A percentile compares a stretch with the other conserved stretches of the same genome.
These are phyloP conservation scores for Xestoiulus laeticollis DNA, from an alignment of 2,888 invertebrate species.

Conservation along the genomic window DNA sequence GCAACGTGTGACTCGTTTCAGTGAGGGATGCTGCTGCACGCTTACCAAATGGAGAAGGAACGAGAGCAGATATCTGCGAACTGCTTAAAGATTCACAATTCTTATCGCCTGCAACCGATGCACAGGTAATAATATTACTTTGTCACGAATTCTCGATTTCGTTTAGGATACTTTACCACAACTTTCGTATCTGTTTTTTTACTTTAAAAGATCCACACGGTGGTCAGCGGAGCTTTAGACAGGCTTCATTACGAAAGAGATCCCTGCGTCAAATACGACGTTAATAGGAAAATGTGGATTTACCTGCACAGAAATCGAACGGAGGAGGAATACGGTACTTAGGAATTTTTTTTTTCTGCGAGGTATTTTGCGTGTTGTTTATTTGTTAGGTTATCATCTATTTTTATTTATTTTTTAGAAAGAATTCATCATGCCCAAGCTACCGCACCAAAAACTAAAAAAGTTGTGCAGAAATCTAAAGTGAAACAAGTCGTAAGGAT, in stretches of 20 bases:
- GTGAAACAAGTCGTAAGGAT: constrained; percentile 53
- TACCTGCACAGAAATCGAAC: constrained; percentile 82
- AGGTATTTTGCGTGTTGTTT: neutral
- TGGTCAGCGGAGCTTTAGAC: constrained; percentile 90
- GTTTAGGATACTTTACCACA: neutral
- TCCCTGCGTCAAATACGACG: constrained; percentile 93
- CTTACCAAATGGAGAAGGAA: constrained; percentile 93
- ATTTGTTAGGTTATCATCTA: neutral
- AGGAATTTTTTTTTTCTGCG: neutral
- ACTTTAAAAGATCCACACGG: constrained; percentile 73
- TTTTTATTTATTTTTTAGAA: constrained; percentile 60
- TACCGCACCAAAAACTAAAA: constrained; percentile 65
- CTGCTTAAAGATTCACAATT: constrained; percentile 81
- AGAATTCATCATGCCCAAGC: constrained; percentile 65
- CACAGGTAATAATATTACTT: constrained; percentile 61
- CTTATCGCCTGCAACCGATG: constrained; percentile 66
- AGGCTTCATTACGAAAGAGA: constrained; percentile 89
- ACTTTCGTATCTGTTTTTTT: neutral
- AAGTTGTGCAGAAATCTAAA: constrained; percentile 54
- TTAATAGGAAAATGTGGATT: constrained; percentile 93
- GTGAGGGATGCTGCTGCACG: constrained; percentile 94
- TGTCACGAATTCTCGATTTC: neutral
- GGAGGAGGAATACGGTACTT: constrained; percentile 72
- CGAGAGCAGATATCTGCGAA: constrained; percentile 88
- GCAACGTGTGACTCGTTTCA: too few relatives aligned